Evolutionary conservation across 2,888 invertebrate species (phyloP), one percentile per base, ranked within the genome.

Genomic region (Tipula lateralis): DNA sequence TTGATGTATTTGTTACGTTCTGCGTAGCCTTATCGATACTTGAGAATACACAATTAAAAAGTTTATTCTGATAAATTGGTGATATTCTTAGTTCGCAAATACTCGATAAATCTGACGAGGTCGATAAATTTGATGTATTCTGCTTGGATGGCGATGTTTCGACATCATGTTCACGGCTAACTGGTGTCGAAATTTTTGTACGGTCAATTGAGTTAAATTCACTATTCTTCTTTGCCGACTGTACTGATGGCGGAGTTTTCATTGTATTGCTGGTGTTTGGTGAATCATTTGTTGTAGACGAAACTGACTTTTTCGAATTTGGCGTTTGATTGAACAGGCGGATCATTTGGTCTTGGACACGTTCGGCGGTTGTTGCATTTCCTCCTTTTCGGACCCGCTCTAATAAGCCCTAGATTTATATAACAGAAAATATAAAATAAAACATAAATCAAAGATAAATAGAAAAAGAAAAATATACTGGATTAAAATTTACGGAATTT

Each of bases 341-440:
- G 87, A 88, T 88, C 85, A 94, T 93, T 88, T 96, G 96, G 87
- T 96, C 94, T 87, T 95, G 95, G 87, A 95, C 93, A 86, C 94
- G 92, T 36, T 94, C 93, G 34, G 94, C 92, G 83, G 93, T 92
- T 0, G 91, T 91, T 84, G 88, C 91, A 29, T 92, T 91, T 0
- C 95, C 95, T 44, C 94, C 92, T 88, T 95, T 95, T 39, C 95
- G 93, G 0, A 96, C 95, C 34, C 95, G 93, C 86, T 94, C 93
- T 84, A 96, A 88, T 1, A 96, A 90, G 82, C 94, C 94, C 92
- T 94, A 89, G 1, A 85, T 83, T 44, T 9, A 34, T 32, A 81
- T 32, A 16, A 83, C 30, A 7, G 36, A 19, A 13, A 29, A 34
- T 4, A 19, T 13, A 82, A 82, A 82, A 3, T 9, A 44, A n/a